phyloP scores from a whole-genome alignment of 53 echinoderm and acorn worm genomes.

The Echinarachnius parma region DNA sequence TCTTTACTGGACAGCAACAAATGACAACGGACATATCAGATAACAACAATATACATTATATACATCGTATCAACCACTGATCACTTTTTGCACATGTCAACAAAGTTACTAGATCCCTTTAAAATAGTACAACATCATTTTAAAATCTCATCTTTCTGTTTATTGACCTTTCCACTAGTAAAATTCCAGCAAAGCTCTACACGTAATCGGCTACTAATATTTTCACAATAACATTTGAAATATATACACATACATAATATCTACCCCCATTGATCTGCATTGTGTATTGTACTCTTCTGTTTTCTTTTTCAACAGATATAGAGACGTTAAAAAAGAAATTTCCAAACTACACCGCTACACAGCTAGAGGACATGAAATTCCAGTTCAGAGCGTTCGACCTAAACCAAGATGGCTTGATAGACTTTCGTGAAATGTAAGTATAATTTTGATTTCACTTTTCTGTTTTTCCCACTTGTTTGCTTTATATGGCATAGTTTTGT shows the following conservation, averaged over 20 bases:
- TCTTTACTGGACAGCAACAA: too few relatives aligned
- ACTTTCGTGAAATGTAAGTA: constrained; percentile 89
- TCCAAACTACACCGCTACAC: constrained; percentile 50
- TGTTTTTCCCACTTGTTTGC: not conserved
- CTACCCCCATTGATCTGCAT: not conserved
- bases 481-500: too few relatives aligned
- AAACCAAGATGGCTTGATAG: constrained; percentile 88
- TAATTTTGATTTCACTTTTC: not conserved
- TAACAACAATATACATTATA: too few relatives aligned
- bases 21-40: too few relatives aligned
- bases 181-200: not conserved
- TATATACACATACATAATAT: not conserved
- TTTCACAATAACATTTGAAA: not conserved
- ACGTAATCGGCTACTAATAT: not conserved
- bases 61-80: too few relatives aligned
- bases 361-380: constrained; percentile 54
- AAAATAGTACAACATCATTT: too few relatives aligned
- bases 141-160: too few relatives aligned
- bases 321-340: constrained; percentile 48
- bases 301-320: too few relatives aligned
- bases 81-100: too few relatives aligned
- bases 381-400: constrained; percentile 77
- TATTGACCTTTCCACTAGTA: too few relatives aligned
- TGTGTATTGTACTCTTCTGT: not conserved
- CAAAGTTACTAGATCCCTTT: too few relatives aligned